Evolutionary conservation across 2,797 vertebrate species (phyloP), one percentile per base, ranked within the genome.

Genomic region (Sebastolobus alascanus): DNA sequence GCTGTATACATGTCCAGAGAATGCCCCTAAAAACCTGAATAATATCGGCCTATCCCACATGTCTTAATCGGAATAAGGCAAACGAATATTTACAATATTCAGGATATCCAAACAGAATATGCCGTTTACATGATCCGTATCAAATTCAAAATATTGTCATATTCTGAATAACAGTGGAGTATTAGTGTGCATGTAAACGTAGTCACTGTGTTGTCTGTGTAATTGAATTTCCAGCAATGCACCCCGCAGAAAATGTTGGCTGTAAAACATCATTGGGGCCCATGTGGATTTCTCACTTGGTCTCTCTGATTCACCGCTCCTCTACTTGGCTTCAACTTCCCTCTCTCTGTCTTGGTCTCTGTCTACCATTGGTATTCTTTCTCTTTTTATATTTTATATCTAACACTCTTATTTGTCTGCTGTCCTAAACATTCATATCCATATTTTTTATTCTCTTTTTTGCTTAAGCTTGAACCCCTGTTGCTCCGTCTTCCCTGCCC

Each of bases 161-260:
- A 50, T 50, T 35, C 33, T 50, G 46, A 50, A 50, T 50, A 50
- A 50, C 18, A 50, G 46, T 50, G 46, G 18, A 50, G 20, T 50
- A 20, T 0, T 9, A 20, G 46, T 20, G 46, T 1, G 46, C 46
- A 20, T 50, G 1, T 18, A 50, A 50, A 20, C 8, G 8, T 18
- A 50, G 46, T 20, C 46, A 38, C 68, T 67, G 68, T 6, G 14
- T 46, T 25, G 43, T 79, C 46, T 46, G 29, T n/a, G 25, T 89
- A 87, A 92, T 73, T 89, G 73, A 81, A 88, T 89, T 88, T 90
- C 86, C 89, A 93, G 86, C 75, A 68, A 76, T 35, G 72, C 73
- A 80, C 54, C 29, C 52, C 59, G 61, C 75, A 75, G 68, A 80
- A 74, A 84, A 40, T 31, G 58, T 29, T 83, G 80, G 80, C 89